A percentile compares a stretch with the other conserved stretches of the same genome.
Conservation (phyloP, 2,797 vertebrate genomes). For the Enteromius anoplus region DNA sequence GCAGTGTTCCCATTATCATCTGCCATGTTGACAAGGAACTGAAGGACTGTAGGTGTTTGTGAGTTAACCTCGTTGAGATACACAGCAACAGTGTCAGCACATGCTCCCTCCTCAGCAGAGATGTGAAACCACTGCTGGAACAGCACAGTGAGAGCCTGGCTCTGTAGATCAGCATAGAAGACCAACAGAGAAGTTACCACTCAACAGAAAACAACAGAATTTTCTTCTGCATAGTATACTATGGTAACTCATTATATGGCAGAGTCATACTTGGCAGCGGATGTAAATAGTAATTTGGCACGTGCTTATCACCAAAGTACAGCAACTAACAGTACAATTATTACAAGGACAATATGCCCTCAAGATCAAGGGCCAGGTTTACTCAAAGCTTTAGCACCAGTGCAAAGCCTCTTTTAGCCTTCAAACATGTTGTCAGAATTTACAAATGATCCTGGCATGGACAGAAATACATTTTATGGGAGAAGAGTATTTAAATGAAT, state of each 20-base stretch:
- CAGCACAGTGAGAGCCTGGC: conserved; percentile 77
- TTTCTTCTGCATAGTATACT: background rate
- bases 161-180: conserved; percentile 61
- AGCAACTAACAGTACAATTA: background rate
- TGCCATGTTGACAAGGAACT: conserved; percentile 86
- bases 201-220: background rate
- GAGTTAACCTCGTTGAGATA: conserved; percentile 78
- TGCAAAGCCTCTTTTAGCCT: background rate
- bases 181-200: background rate
- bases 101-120: conserved; percentile 85
- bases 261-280: background rate
- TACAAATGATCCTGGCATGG: background rate
- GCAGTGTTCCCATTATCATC: conserved; percentile 94
- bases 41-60: conserved; percentile 78
- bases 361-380: background rate
- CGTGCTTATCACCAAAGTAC: background rate
- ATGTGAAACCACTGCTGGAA: conserved; percentile 92
- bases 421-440: background rate
- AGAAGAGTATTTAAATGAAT: background rate
- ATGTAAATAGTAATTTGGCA: background rate
- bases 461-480: background rate
- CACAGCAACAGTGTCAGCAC: conserved; percentile 72
- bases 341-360: background rate
- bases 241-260: background rate
- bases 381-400: background rate